Evolutionary conservation across 1,140 invertebrate genomes (phyloP).

Genomic region (Sinonovacula constricta): DNA sequence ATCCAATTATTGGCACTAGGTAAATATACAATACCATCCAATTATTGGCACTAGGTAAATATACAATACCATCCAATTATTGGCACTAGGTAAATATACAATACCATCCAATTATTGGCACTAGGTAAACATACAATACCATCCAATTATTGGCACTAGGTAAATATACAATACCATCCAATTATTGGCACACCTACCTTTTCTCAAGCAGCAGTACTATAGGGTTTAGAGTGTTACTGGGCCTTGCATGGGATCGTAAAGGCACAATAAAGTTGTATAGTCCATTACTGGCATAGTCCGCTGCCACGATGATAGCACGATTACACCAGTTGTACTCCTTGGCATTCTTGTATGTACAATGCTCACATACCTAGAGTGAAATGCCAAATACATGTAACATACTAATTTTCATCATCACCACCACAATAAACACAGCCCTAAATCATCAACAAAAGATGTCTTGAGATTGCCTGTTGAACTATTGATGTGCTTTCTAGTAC

Average conservation of each 20-base stretch:
- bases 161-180: too few relatives aligned
- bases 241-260: constrained; percentile 95
- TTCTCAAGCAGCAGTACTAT: constrained; percentile 96
- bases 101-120: too few relatives aligned
- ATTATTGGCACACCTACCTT: constrained; percentile 73
- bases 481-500: neutral
- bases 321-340: constrained; percentile 99
- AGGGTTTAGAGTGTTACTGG: constrained; percentile 96
- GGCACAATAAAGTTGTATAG: constrained; percentile 99
- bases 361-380: constrained; percentile 92
- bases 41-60: too few relatives aligned
- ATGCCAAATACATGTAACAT: neutral
- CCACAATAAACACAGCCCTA: neutral
- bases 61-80: too few relatives aligned
- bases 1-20: too few relatives aligned
- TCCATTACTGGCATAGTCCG: constrained; percentile 98
- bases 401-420: neutral
- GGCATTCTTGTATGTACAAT: constrained; percentile 94
- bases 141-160: too few relatives aligned
- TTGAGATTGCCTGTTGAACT: neutral
- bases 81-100: too few relatives aligned
- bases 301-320: constrained; percentile 96
- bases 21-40: too few relatives aligned
- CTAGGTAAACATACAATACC: too few relatives aligned
- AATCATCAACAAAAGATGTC: neutral